phyloP scores from a whole-genome alignment of 1,140 invertebrate species.

The Pseudomyrmex gracilis region DNA sequence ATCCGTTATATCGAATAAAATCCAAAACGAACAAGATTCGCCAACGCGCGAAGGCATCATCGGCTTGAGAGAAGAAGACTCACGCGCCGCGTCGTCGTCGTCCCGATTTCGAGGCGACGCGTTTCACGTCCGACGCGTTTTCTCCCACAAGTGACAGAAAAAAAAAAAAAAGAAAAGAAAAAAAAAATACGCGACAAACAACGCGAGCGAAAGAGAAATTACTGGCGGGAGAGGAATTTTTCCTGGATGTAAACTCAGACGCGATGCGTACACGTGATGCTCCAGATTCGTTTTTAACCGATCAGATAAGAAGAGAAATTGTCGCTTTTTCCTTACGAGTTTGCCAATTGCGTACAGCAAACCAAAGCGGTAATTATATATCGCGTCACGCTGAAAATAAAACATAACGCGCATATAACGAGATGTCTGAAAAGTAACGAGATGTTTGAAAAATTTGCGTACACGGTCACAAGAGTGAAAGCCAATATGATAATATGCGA shows the following conservation, averaged over 20 bases:
- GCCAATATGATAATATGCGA: background rate
- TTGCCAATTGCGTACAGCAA: slow-evolving; percentile 1
- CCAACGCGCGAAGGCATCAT: slow-evolving; percentile 12
- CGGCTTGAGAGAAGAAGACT: slow-evolving; percentile 47
- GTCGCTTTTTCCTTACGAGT: slow-evolving; percentile 21
- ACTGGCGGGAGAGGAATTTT: slow-evolving; percentile 50
- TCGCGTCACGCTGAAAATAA: background rate
- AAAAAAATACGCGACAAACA: slow-evolving; percentile 6
- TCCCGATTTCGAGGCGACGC: slow-evolving; percentile 56
- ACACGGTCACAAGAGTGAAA: slow-evolving; percentile 24
- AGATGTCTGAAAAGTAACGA: background rate
- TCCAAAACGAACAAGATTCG: slow-evolving; percentile 10
- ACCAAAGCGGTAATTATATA: slow-evolving; percentile 25
- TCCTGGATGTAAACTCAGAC: slow-evolving; percentile 20
- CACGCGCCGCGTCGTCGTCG: slow-evolving; percentile 13
- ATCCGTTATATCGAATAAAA: slow-evolving; percentile 18
- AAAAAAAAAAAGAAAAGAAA: slow-evolving; percentile 33
- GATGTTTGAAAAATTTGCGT: slow-evolving; percentile 5
- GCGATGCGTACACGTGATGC: slow-evolving; percentile 20
- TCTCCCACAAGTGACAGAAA: slow-evolving; percentile 29
- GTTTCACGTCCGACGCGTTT: slow-evolving; percentile 46
- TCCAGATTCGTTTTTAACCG: slow-evolving; percentile 52
- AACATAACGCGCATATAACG: background rate
- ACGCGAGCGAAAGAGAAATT: slow-evolving; percentile 53
- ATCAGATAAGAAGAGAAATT: slow-evolving; percentile 60